A percentile compares a stretch with the other conserved stretches of the same genome.
Evolutionary conservation across 2,113 vertebrate genomes (phyloP).

Genomic region (Barnardius zonarius): DNA sequence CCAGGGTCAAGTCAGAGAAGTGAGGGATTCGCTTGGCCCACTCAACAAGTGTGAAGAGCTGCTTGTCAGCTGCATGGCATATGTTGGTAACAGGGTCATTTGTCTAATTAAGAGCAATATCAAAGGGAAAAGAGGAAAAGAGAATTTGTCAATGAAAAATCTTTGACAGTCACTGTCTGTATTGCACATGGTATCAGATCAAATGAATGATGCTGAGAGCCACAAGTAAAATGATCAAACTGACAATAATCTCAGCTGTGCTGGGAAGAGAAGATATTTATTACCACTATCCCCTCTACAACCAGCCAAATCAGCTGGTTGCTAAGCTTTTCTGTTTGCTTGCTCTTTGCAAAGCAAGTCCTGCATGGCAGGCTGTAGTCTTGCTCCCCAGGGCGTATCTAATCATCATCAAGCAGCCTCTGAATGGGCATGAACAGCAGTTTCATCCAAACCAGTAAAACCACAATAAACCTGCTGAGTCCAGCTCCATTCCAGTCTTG

Average conservation of each 20-base stretch:
- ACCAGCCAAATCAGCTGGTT: background rate
- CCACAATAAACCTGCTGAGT: background rate
- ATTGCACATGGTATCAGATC: fast-evolving
- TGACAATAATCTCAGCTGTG: background rate
- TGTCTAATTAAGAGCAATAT: conserved; percentile 67
- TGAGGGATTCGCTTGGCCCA: conserved; percentile 96
- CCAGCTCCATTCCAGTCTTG: background rate
- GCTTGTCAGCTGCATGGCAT: conserved; percentile 94
- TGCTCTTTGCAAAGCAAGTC: background rate
- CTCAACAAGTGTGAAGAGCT: conserved; percentile 94
- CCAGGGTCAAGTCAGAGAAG: conserved; percentile 89
- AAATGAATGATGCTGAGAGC: background rate
- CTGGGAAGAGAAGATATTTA: background rate
- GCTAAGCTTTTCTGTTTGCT: background rate
- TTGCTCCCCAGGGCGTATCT: background rate
- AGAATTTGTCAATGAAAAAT: background rate
- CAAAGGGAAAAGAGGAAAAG: background rate
- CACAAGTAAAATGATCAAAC: background rate
- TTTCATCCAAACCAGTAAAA: background rate
- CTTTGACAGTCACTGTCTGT: background rate
- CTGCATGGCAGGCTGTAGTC: background rate
- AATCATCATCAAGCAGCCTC: background rate
- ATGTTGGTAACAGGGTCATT: conserved; percentile 97
- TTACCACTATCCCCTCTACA: background rate
- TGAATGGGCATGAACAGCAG: fast-evolving